Base-by-base conservation (phyloP, 2,888 invertebrate species). In the Carabus problematicus region DNA sequence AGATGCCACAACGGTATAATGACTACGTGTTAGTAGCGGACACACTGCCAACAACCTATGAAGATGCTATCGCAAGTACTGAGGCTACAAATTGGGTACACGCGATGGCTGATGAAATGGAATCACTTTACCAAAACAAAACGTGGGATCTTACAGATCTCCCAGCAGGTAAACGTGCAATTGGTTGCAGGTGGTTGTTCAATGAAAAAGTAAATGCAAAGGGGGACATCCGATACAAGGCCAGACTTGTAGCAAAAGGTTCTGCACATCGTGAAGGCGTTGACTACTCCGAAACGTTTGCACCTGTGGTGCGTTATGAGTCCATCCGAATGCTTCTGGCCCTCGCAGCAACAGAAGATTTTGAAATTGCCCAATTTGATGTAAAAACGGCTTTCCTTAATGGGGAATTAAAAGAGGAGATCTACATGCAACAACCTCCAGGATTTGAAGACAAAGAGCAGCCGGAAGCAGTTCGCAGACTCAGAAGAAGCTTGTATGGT, bases 141-240 rank as follows among this genome's bases (percentile, higher is more conserved):
- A 42, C 42, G 8, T 42, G 42, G 42, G 42, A 42, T 8, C 42
- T 42, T 9, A 9, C 9, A 42, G 9, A 42, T 42, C 8, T 42
- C 9, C 42, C 42, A 42, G 42, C 8, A 8, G 42, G 42, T 9
- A 42, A 42, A 8, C 42, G 42, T 8, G 9, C 42, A 42, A 42
- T 42, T 8, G 42, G 8, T 42, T 8, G 9, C 8, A 42, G 42
- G n/a, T n/a, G n/a, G n/a, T n/a, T n/a, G n/a, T n/a, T n/a, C n/a
- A n/a, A n/a, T n/a, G n/a, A n/a, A n/a, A n/a, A n/a, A n/a, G n/a
- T n/a, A n/a, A n/a, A n/a, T n/a, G n/a, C n/a, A n/a, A n/a, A n/a
- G n/a, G n/a, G n/a, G n/a, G n/a, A n/a, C n/a, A n/a, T n/a, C n/a
- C 49, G 49, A 6, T 49, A 49, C 49, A 49, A 49, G 14, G 49